A percentile compares a stretch with the other conserved stretches of the same genome.
phyloP scores from a whole-genome alignment of 2,888 invertebrate species.

The Eristalinus aeneus region DNA sequence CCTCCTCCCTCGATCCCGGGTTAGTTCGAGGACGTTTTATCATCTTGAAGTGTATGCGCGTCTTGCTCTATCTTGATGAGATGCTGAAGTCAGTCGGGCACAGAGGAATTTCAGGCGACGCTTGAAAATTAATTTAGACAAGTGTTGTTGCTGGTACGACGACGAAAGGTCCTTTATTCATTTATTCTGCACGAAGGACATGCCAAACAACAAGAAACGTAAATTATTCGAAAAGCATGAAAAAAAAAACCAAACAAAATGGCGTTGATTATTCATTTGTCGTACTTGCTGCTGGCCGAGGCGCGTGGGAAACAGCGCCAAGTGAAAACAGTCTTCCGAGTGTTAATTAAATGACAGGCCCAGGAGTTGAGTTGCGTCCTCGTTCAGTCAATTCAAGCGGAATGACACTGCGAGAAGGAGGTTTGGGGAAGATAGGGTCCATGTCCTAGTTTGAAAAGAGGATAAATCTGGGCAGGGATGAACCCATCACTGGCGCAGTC shows the following conservation, averaged over 20 bases:
- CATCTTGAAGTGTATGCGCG: background rate
- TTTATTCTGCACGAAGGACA: constrained; percentile 14
- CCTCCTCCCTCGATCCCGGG: background rate
- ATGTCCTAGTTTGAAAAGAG: constrained; percentile 51
- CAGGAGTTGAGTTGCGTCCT: background rate
- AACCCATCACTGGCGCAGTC: constrained; percentile 39
- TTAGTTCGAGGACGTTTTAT: constrained; percentile 2
- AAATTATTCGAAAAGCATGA: constrained; percentile 20
- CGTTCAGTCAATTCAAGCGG: constrained; percentile 34
- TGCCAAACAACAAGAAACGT: constrained; percentile 10
- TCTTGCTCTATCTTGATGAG: background rate
- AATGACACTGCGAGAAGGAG: constrained; percentile 21
- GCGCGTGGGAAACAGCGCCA: background rate
- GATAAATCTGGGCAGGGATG: constrained; percentile 43
- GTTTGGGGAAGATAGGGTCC: constrained; percentile 23
- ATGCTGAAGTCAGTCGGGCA: background rate
- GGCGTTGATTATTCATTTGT: background rate
- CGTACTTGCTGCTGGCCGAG: background rate
- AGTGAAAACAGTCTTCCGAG: background rate
- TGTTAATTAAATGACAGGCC: constrained; percentile 39
- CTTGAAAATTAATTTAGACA: constrained; percentile 28
- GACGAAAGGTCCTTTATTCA: constrained; percentile 18
- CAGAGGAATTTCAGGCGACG: background rate
- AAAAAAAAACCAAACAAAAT: constrained; percentile 8
- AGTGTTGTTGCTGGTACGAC: background rate